Evolutionary conservation across 2,888 invertebrate genomes (phyloP), one percentile per base, ranked within the genome.

Genomic region (Parnassius orleans): DNA sequence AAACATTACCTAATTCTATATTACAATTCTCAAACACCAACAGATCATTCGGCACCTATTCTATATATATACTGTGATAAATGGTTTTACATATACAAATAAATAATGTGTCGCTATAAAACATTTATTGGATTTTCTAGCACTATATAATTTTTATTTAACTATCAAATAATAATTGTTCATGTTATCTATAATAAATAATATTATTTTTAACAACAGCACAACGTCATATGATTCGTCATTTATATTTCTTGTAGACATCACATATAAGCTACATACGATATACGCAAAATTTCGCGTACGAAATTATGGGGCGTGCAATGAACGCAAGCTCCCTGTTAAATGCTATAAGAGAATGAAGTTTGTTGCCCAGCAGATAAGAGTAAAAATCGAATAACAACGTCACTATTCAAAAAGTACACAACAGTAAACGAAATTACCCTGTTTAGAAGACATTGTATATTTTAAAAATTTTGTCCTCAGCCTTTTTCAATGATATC

Each of bases 371-470:
- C 64, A 72, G 73, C 76, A 77, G 79, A 75, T 69, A 76, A 82
- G 81, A 81, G 83, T 83, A 81, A 82, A 86, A 84, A 86, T 86
- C 75, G 81, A 83, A 76, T 78, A 87, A 86, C 86, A 86, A 84
- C 33, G 33, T 81, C 75, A 69, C 77, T 83, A 78, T 77, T 81
- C 79, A 81, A 86, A 62, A 85, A 81, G 78, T 83, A 86, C 84
- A 76, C 86, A 90, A 90, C 87, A 87, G 82, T 87, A 88, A 90
- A 90, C 73, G 68, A 90, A 87, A 84, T 84, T 90, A 90, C 90
- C 90, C 90, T 90, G 90, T 90, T 88, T 74, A 84, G 84, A 88
- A 87, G 89, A 90, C 90, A 89, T 90, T 91, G 90, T 91, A 90
- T 90, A 88, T 87, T 80, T 82, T 87, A 84, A 89, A 87, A 89